Conservation (phyloP, 2,113 vertebrate species). For the Ia io region DNA sequence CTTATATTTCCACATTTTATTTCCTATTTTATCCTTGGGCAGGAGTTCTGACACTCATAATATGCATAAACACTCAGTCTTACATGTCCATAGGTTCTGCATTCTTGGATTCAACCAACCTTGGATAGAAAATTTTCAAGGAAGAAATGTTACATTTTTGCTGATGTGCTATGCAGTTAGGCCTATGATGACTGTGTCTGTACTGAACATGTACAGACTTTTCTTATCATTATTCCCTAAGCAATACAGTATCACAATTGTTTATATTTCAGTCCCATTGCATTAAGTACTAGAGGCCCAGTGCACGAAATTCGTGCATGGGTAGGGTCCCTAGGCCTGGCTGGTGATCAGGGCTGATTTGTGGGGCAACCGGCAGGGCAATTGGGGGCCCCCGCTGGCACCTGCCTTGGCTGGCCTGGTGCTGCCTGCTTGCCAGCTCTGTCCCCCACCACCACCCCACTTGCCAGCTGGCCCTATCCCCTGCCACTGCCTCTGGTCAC, state of each 20-base stretch:
- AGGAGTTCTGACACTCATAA: background rate
- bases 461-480: too few relatives aligned
- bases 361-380: rapidly evolving
- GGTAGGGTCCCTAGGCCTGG: too few relatives aligned
- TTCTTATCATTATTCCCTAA: background rate
- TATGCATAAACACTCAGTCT: background rate
- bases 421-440: too few relatives aligned
- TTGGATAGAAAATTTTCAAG: background rate
- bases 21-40: background rate
- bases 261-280: background rate
- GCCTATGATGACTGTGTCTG: too few relatives aligned
- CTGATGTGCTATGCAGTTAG: background rate
- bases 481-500: too few relatives aligned
- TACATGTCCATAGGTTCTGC: background rate
- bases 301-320: too few relatives aligned
- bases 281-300: background rate
- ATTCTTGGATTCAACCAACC: too few relatives aligned
- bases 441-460: too few relatives aligned
- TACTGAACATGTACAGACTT: background rate
- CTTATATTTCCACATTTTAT: background rate
- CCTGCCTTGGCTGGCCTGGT: too few relatives aligned
- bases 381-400: too few relatives aligned
- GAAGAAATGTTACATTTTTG: background rate
- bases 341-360: too few relatives aligned
- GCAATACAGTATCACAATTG: background rate